Conservation (phyloP, 2,888 invertebrate species). For the Acrocyrtus sp. region DNA sequence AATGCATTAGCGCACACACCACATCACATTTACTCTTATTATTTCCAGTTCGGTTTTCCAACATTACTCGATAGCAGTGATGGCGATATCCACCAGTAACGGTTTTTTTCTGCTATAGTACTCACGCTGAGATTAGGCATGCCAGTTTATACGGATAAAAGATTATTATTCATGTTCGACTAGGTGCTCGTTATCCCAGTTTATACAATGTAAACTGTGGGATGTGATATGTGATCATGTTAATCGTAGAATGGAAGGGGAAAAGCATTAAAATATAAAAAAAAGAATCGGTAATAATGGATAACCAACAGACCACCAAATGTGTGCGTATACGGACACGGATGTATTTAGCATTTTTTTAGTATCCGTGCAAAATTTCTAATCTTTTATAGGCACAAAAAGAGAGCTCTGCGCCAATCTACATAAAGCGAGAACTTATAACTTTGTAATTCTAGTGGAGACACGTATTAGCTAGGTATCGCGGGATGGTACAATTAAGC, state of each 20-base stretch:
- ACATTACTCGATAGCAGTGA: no score
- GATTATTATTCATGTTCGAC: constrained; percentile 34
- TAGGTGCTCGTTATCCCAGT: constrained; percentile 20
- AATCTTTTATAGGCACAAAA: not conserved
- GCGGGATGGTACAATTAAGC: not conserved
- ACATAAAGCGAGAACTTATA: not conserved
- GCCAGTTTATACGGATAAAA: not conserved
- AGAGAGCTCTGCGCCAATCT: not conserved
- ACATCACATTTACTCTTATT: not conserved
- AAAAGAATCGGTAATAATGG: not conserved
- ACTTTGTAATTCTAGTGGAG: not conserved
- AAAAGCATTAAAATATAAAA: constrained; percentile 10
- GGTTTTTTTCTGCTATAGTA: not conserved
- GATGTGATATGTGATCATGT: constrained; percentile 3
- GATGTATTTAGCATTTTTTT: not conserved
- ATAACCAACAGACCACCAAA: not conserved
- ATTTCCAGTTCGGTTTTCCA: not conserved
- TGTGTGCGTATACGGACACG: no score
- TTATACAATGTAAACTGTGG: constrained; percentile 15
- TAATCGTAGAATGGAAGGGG: constrained; percentile 3
- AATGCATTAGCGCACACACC: not conserved
- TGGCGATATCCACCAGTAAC: not conserved
- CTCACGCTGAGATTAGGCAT: constrained; percentile 25
- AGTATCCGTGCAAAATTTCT: not conserved
- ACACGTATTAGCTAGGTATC: no score